Evolutionary conservation across 2,797 vertebrate species (phyloP).

Genomic region (Okamejei kenojei): DNA sequence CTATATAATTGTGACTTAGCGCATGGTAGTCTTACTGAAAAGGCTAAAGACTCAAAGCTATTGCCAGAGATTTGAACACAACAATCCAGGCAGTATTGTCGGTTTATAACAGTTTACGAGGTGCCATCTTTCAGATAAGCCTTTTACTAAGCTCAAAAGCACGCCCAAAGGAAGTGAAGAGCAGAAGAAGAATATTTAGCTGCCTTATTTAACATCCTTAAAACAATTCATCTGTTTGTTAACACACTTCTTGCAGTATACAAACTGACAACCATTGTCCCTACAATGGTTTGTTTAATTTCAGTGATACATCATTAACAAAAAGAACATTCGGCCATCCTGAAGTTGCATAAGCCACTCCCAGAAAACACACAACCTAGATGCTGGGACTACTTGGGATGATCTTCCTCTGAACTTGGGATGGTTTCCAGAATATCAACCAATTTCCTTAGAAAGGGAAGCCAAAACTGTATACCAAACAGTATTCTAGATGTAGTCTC

Average conservation of each 20-base stretch:
- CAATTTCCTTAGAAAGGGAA: too few relatives aligned
- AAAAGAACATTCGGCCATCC: too few relatives aligned
- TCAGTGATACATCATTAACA: too few relatives aligned
- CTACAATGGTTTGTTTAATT: neutral
- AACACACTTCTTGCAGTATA: neutral
- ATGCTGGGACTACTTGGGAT: too few relatives aligned
- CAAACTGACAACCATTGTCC: neutral
- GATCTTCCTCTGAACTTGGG: too few relatives aligned
- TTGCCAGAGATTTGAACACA: neutral
- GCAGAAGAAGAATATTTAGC: neutral
- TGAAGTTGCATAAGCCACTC: too few relatives aligned
- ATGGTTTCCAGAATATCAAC: too few relatives aligned
- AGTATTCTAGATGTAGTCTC: too few relatives aligned
- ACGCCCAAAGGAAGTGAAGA: neutral
- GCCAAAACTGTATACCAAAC: too few relatives aligned
- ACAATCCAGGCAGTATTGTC: neutral
- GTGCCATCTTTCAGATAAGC: too few relatives aligned
- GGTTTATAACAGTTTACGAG: neutral
- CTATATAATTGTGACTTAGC: too few relatives aligned
- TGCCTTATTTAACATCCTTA: neutral
- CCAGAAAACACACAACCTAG: too few relatives aligned
- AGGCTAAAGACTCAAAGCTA: neutral
- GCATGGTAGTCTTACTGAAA: neutral
- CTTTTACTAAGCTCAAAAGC: neutral
- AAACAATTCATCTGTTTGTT: neutral